phyloP scores from a whole-genome alignment of 2,113 vertebrate genomes.

The Xyliphius kryptos region DNA sequence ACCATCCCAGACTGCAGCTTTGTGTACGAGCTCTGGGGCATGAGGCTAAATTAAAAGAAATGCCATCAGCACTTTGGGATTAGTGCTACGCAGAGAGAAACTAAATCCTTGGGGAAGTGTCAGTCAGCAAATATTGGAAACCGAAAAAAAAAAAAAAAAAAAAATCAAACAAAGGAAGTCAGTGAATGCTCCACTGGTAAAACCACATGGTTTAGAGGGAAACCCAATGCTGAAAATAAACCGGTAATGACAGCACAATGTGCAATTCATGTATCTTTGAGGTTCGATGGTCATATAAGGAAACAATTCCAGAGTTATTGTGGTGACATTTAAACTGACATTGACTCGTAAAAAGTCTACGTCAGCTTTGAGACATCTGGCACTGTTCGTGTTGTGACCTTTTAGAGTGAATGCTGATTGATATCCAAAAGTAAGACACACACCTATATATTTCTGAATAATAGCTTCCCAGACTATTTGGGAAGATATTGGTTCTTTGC shows the following conservation, averaged over 20 bases:
- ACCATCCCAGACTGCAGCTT: slow-evolving; percentile 3
- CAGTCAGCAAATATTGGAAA: slow-evolving; percentile 20
- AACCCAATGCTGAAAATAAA: not conserved
- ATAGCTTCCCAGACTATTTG: too few species aligned
- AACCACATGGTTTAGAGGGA: not conserved
- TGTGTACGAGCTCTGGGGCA: not conserved
- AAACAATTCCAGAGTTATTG: too few species aligned
- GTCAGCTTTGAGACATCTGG: too few species aligned
- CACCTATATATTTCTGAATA: too few species aligned
- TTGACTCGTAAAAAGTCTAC: too few species aligned
- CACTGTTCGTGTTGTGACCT: too few species aligned
- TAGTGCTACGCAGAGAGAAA: slow-evolving; percentile 19
- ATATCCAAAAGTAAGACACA: too few species aligned
- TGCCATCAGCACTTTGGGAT: slow-evolving; percentile 30
- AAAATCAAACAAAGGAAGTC: not conserved
- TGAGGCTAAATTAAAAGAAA: slow-evolving; percentile 24
- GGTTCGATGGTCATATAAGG: too few species aligned
- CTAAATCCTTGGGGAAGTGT: slow-evolving; percentile 19
- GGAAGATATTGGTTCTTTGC: too few species aligned
- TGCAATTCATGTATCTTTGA: not conserved
- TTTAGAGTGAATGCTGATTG: too few species aligned
- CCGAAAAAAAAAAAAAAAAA: slow-evolving; percentile 1
- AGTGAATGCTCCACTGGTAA: not conserved
- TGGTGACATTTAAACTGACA: too few species aligned
- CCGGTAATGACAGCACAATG: not conserved